A percentile compares a stretch with the other conserved stretches of the same genome.
Conservation (phyloP, 2,797 vertebrate species). For the Cynodonichthys magdalenae region DNA sequence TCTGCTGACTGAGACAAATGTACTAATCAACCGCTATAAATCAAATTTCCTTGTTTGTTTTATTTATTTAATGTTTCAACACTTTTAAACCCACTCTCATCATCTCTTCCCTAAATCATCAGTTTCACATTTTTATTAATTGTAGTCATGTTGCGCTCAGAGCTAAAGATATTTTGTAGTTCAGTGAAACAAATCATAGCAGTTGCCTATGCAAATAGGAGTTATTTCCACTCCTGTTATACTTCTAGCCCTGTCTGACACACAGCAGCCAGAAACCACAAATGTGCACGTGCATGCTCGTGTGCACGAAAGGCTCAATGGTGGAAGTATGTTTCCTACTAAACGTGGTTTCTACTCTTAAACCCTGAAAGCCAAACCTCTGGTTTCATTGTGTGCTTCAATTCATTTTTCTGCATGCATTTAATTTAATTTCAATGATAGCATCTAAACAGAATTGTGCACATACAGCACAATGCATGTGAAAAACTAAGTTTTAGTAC, state of each 20-base stretch:
- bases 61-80: constrained; percentile 27
- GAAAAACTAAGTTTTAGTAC: constrained; percentile 4
- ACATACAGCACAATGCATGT: background rate
- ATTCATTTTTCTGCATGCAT: constrained; percentile 22
- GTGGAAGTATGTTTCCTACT: constrained; percentile 64
- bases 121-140: constrained; percentile 33
- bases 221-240: constrained; percentile 70
- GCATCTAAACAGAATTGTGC: constrained; percentile 9
- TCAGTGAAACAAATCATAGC: constrained; percentile 60
- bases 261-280: constrained; percentile 67
- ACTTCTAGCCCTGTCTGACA: constrained; percentile 60
- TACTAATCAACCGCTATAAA: constrained; percentile 36
- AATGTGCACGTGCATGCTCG: constrained; percentile 51
- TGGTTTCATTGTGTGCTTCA: constrained; percentile 31
- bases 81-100: constrained; percentile 27
- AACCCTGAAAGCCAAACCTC: constrained; percentile 35
- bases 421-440: constrained; percentile 10
- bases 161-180: constrained; percentile 48
- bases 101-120: constrained; percentile 26
- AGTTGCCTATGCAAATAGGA: constrained; percentile 65
- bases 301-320: constrained; percentile 41
- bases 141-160: constrained; percentile 8
- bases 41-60: constrained; percentile 39
- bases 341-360: constrained; percentile 51
- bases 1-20: constrained; percentile 14